These are phyloP conservation scores for Chloroclysta siterata DNA, from an alignment of 2,888 invertebrate genomes.

Conservation along the genomic window DNA sequence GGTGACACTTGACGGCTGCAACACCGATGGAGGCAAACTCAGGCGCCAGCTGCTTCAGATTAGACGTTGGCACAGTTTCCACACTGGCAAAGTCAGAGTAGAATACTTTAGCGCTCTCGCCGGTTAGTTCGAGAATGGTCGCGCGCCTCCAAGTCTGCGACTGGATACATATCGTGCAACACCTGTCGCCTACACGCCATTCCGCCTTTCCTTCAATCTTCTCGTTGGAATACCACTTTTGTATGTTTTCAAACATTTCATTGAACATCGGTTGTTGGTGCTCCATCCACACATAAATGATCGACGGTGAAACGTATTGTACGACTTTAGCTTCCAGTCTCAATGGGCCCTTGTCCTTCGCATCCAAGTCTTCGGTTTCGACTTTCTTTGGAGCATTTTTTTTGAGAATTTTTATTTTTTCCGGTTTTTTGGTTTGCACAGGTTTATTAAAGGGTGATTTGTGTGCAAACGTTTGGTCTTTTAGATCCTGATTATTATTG, in stretches of 20 bases:
- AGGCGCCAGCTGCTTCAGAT: constrained; percentile 80
- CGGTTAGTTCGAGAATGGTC: constrained; percentile 69
- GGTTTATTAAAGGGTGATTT: constrained; percentile 54
- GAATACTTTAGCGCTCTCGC: constrained; percentile 80
- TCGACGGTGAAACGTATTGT: constrained; percentile 82
- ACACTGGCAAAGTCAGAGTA: constrained; percentile 87
- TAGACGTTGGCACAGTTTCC: constrained; percentile 71
- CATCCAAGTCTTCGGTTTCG: constrained; percentile 59
- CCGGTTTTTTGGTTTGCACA: constrained; percentile 36
- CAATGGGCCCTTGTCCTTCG: constrained; percentile 78
- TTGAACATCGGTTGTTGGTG: constrained; percentile 74
- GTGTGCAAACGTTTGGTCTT: constrained; percentile 59
- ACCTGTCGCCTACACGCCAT: constrained; percentile 83
- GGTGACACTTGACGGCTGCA: constrained; percentile 87
- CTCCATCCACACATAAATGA: constrained; percentile 85
- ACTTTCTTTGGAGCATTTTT: constrained; percentile 44
- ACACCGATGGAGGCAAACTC: constrained; percentile 81
- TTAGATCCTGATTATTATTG: constrained; percentile 53
- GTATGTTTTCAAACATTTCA: constrained; percentile 81
- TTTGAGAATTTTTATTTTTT: constrained; percentile 50
- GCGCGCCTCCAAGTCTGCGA: constrained; percentile 88
- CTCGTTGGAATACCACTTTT: constrained; percentile 75
- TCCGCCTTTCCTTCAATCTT: constrained; percentile 49
- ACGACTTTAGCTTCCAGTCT: constrained; percentile 79
- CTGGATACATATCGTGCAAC: constrained; percentile 71